phyloP scores from a whole-genome alignment of 2,888 invertebrate species.

The Cartodere bifasciata region DNA sequence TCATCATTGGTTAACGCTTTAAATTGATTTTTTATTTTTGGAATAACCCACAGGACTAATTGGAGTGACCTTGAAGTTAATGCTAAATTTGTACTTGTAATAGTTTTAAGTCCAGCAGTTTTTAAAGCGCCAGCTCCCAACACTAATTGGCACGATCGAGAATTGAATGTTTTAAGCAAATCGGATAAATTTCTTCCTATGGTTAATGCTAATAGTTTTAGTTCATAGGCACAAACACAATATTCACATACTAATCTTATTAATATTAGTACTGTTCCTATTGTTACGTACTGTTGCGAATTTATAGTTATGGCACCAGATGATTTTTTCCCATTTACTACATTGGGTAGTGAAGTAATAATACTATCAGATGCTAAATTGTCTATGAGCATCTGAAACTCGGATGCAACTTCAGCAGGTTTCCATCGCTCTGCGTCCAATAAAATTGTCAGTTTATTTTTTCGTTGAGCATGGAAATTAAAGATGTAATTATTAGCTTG shows the following conservation, averaged over 20 bases:
- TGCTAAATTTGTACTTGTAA: slow-evolving; percentile 88
- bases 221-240: slow-evolving; percentile 65
- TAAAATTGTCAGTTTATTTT: slow-evolving; percentile 69
- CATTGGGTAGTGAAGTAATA: slow-evolving; percentile 26
- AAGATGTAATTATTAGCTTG: slow-evolving; percentile 86
- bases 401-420: slow-evolving; percentile 77
- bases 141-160: slow-evolving; percentile 83
- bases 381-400: slow-evolving; percentile 73
- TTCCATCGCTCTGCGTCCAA: slow-evolving; percentile 91
- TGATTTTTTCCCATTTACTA: slow-evolving; percentile 32
- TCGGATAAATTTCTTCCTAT: slow-evolving; percentile 80
- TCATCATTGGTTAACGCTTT: slow-evolving; percentile 43
- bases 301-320: slow-evolving; percentile 36
- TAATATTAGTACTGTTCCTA: slow-evolving; percentile 73
- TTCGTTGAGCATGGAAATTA: slow-evolving; percentile 79
- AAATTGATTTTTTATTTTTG: slow-evolving; percentile 57
- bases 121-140: slow-evolving; percentile 94
- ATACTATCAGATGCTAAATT: slow-evolving; percentile 42
- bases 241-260: slow-evolving; percentile 88
- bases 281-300: slow-evolving; percentile 55
- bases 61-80: slow-evolving; percentile 67
- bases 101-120: slow-evolving; percentile 86
- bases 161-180: slow-evolving; percentile 75
- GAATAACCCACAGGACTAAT: slow-evolving; percentile 66
- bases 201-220: slow-evolving; percentile 67